These are phyloP conservation scores for Andrena fulva DNA, from an alignment of 2,888 invertebrate genomes.

Conservation along the genomic window DNA sequence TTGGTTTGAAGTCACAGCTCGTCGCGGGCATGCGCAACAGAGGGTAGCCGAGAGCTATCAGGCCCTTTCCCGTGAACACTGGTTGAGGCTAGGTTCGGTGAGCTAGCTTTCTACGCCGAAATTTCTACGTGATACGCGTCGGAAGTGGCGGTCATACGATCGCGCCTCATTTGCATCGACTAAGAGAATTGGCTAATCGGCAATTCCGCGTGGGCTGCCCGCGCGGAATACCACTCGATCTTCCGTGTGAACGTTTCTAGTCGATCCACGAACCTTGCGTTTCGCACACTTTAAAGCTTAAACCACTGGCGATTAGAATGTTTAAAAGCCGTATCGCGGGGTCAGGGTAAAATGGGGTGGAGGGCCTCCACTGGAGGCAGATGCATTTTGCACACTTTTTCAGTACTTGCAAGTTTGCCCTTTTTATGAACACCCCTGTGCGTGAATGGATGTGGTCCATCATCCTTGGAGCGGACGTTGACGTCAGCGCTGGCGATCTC, in stretches of 20 bases:
- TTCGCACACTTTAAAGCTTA: background rate
- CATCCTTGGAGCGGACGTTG: background rate
- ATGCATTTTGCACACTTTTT: too few relatives aligned
- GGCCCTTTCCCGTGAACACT: too few relatives aligned
- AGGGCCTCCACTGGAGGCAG: too few relatives aligned
- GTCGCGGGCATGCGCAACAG: too few relatives aligned
- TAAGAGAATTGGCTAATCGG: constrained; percentile 51
- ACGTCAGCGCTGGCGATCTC: background rate
- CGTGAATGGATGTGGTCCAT: constrained; percentile 1
- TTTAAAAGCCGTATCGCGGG: background rate
- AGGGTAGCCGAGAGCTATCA: too few relatives aligned
- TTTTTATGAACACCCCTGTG: background rate
- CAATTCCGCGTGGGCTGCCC: constrained; percentile 45
- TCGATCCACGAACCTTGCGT: background rate
- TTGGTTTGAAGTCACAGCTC: too few relatives aligned
- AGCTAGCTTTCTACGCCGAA: constrained; percentile 55
- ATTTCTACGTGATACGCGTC: constrained; percentile 53
- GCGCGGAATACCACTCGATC: constrained; percentile 49
- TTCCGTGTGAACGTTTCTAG: constrained; percentile 46
- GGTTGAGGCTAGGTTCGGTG: constrained; percentile 10
- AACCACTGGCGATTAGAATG: background rate
- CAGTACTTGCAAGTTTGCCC: too few relatives aligned
- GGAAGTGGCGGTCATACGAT: constrained; percentile 54
- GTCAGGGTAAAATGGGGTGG: too few relatives aligned
- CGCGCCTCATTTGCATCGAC: constrained; percentile 49